Evolutionary conservation across 2,113 vertebrate species (phyloP).

Genomic region (Leucopsar rothschildi): DNA sequence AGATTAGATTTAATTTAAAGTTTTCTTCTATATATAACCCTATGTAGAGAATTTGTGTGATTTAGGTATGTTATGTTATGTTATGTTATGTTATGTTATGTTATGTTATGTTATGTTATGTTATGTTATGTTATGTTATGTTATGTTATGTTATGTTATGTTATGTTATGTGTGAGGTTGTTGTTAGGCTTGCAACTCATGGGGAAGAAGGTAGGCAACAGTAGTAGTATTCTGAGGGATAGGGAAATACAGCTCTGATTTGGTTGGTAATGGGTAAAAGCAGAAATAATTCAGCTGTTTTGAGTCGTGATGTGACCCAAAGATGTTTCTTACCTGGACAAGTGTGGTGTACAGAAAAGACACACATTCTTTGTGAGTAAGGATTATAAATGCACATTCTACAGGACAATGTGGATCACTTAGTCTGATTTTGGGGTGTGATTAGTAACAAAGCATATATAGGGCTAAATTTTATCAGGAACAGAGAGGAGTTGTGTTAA

Average conservation of each 20-base stretch:
- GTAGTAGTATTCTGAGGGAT: neutral
- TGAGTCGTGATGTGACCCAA: accelerated
- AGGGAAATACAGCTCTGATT: neutral
- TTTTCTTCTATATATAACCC: neutral
- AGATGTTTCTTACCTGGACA: neutral
- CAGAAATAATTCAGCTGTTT: neutral
- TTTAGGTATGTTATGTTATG: neutral
- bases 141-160: too few relatives aligned
- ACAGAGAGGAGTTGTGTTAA: neutral
- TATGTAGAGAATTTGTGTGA: neutral
- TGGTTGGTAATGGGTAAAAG: neutral
- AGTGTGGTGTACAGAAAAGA: neutral
- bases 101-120: too few relatives aligned
- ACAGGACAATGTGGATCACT: neutral
- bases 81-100: too few relatives aligned
- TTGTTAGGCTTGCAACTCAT: neutral
- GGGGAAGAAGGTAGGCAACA: neutral
- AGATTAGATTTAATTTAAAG: accelerated
- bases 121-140: too few relatives aligned
- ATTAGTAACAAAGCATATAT: accelerated
- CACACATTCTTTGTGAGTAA: neutral
- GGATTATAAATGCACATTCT: neutral
- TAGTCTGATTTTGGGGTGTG: neutral
- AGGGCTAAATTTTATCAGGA: too few relatives aligned
- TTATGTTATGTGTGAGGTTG: neutral